phyloP scores from a whole-genome alignment of 2,888 invertebrate genomes.

The Caprella mutica region DNA sequence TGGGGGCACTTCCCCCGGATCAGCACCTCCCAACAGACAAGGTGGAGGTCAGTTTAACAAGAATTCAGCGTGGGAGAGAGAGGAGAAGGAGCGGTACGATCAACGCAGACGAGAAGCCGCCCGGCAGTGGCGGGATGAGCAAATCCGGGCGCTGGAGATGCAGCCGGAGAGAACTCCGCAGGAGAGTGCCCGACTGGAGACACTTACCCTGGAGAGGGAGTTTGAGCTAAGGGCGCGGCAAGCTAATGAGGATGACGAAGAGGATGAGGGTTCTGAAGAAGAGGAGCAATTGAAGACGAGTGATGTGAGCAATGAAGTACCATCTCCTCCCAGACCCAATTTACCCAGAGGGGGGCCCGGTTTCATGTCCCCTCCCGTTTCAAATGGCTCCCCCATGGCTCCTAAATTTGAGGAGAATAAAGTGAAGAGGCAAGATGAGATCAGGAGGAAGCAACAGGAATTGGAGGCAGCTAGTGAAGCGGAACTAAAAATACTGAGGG shows the following conservation, averaged over 20 bases:
- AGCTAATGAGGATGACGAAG: constrained; percentile 54
- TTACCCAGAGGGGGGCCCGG: constrained; percentile 33
- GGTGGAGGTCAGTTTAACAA: constrained; percentile 42
- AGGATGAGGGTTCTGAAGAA: constrained; percentile 49
- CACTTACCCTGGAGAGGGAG: constrained; percentile 82
- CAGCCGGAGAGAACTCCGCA: constrained; percentile 57
- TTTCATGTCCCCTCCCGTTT: constrained; percentile 29
- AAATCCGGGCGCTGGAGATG: constrained; percentile 65
- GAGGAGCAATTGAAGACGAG: constrained; percentile 39
- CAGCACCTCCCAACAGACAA: constrained; percentile 38
- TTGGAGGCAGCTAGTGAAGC: constrained; percentile 47
- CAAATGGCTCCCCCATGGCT: background rate
- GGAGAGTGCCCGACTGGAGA: constrained; percentile 76
- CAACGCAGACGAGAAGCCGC: constrained; percentile 63
- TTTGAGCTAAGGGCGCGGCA: constrained; percentile 84
- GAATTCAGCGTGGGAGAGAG: constrained; percentile 82
- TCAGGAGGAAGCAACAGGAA: constrained; percentile 47
- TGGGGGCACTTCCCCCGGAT: constrained; percentile 39
- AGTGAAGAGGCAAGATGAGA: constrained; percentile 47
- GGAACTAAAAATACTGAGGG: constrained; percentile 41
- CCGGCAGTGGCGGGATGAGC: constrained; percentile 69
- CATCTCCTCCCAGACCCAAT: constrained; percentile 3
- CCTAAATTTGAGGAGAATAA: constrained; percentile 42
- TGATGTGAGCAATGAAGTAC: constrained; percentile 2
- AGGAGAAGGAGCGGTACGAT: constrained; percentile 74